Evolutionary conservation across 2,113 vertebrate genomes (phyloP), one percentile per base, ranked within the genome.

Genomic region (Calidris pygmaea): DNA sequence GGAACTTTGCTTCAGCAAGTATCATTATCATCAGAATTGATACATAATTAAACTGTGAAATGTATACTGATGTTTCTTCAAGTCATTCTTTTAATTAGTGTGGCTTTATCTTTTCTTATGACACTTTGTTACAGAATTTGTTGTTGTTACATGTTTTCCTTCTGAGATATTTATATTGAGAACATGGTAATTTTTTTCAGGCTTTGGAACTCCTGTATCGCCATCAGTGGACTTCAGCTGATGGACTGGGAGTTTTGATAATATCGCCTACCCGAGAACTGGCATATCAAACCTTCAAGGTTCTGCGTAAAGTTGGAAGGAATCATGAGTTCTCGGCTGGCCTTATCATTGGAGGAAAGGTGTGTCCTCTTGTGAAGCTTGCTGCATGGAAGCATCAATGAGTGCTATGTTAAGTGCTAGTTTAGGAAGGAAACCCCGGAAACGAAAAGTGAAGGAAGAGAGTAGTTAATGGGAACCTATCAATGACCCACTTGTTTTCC

Each of bases 281-380:
- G 63, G 99, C 99, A 0, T 99, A 99, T 96, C 99, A 99, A 92
- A 99, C 99, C 26, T 99, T 99, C 93, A 98, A 99, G 82, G 98
- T 99, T 67, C 98, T 99, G 56, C 98, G 99, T 48, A 99, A 98
- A 97, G 98, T 99, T 45, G 99, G 99, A 19, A 99, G 98, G 96
- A 99, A 99, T 89, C 99, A 99, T 30, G 99, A 99, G 19, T 99
- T 99, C 95, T 99, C 99, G 21, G 99, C 99, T 30, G 99, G 99
- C 32, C 99, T 99, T 59, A 91, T 99, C 90, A 99, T 99, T 91
- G 99, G 99, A 52, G 99, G 99, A 35, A 99, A 99, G 98, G 99
- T 99, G 55, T 60, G 96, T 91, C 17, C 20, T 83, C 35, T 85
- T 59, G 37, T 66, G 20, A 50, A 43, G 13, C 43, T 62, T 78